Conservation (phyloP, 2,888 invertebrate genomes). For the Crossocerus cetratus region DNA sequence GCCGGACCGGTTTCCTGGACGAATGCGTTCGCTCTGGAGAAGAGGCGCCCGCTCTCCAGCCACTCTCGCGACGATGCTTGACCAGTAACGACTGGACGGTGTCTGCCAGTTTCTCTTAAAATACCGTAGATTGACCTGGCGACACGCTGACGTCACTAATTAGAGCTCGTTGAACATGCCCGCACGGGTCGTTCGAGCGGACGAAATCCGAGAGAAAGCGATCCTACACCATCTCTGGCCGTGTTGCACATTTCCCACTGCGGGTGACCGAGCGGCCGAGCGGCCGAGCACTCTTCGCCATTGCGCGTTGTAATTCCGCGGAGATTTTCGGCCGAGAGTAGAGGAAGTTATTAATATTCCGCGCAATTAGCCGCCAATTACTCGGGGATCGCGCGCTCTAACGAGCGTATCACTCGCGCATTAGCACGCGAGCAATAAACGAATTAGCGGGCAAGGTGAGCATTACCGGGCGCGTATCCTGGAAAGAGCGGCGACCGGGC, state of each 20-base stretch:
- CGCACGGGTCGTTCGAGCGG: conserved; percentile 28
- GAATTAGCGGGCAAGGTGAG: too few species aligned
- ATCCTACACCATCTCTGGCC: background rate
- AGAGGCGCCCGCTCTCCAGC: conserved; percentile 8
- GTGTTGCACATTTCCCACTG: background rate
- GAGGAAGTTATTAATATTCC: background rate
- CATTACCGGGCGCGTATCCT: too few species aligned
- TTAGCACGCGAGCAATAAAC: too few species aligned
- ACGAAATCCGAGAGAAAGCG: conserved; percentile 42
- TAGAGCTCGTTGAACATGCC: conserved; percentile 69
- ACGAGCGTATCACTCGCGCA: background rate
- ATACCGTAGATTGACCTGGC: conserved; percentile 74
- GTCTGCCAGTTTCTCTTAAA: conserved; percentile 70
- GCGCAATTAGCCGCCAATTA: background rate
- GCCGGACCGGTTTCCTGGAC: conserved; percentile 26
- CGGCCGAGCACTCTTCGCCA: too few species aligned
- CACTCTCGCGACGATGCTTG: conserved; percentile 10
- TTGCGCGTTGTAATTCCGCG: too few species aligned
- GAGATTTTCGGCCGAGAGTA: too few species aligned
- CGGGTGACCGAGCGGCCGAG: background rate
- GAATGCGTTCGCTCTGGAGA: conserved; percentile 15
- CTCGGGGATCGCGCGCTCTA: background rate
- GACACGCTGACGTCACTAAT: conserved; percentile 76
- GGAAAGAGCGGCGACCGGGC: too few species aligned
- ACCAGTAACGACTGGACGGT: conserved; percentile 56